Evolutionary conservation across 2,113 vertebrate genomes (phyloP).

Genomic region (Marmota flaviventris): DNA sequence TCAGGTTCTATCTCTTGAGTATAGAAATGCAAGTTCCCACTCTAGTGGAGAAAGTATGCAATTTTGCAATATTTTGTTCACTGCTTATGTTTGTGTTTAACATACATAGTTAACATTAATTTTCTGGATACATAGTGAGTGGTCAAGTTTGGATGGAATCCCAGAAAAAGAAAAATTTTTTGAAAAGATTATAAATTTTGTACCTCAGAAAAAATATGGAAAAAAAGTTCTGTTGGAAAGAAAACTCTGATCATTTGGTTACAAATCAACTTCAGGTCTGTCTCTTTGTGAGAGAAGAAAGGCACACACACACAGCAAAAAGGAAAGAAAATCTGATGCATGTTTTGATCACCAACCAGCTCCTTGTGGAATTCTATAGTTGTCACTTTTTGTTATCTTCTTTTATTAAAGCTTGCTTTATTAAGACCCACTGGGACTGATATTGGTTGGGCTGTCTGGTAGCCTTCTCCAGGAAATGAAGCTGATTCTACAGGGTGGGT

Average conservation of each 20-base stretch:
- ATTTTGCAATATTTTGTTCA: neutral
- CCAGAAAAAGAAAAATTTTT: neutral
- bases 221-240: neutral
- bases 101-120: neutral
- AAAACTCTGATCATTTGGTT: neutral
- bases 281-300: neutral
- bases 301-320: neutral
- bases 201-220: neutral
- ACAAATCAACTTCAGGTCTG: slow-evolving; percentile 1
- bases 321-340: neutral
- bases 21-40: neutral
- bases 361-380: neutral
- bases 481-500: neutral
- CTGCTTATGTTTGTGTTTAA: neutral
- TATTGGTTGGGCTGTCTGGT: neutral
- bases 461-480: slow-evolving; percentile 53
- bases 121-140: neutral
- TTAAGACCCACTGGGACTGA: neutral
- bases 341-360: slow-evolving; percentile 16
- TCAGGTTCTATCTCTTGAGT: neutral
- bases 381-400: neutral
- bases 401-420: slow-evolving; percentile 56
- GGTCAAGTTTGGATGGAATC: neutral
- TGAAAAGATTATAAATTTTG: neutral
- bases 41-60: neutral